These are phyloP conservation scores for Neosilurus mollespiculum DNA, from an alignment of 2,797 vertebrate species.

Conservation along the genomic window DNA sequence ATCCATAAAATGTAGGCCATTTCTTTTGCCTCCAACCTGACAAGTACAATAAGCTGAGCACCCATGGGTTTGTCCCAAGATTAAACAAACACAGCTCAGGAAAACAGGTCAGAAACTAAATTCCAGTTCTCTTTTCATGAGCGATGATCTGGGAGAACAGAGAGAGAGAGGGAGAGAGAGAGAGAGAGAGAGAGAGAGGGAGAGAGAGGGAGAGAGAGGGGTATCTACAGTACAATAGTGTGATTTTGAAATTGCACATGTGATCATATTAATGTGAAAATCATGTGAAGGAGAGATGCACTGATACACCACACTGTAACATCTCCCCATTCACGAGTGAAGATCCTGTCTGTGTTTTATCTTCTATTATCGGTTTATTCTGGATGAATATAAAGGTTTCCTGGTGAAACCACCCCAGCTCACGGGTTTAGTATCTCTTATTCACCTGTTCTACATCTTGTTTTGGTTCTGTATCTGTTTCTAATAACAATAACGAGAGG, in stretches of 20 bases:
- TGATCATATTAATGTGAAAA: background rate
- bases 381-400: too few relatives aligned
- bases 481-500: too few relatives aligned
- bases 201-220: too few relatives aligned
- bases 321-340: too few relatives aligned
- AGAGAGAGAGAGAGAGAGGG: too few relatives aligned
- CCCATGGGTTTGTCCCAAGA: slow-evolving; percentile 28
- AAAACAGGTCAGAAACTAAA: slow-evolving; percentile 43
- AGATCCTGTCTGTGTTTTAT: too few relatives aligned
- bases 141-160: slow-evolving; percentile 50
- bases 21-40: background rate
- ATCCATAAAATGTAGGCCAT: slow-evolving; percentile 10
- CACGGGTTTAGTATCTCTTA: too few relatives aligned
- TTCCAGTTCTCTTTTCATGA: slow-evolving; percentile 31
- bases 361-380: too few relatives aligned
- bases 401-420: too few relatives aligned
- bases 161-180: slow-evolving; percentile 25
- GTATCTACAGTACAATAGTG: background rate
- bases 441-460: too few relatives aligned
- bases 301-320: background rate
- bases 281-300: background rate
- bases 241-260: background rate
- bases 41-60: background rate
- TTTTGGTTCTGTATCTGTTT: too few relatives aligned
- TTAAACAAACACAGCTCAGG: slow-evolving; percentile 40